Percentiles rank a stretch among this genome's conserved stretches.
Conservation (phyloP, 2,888 invertebrate genomes). For the Ennomos erosarius region DNA sequence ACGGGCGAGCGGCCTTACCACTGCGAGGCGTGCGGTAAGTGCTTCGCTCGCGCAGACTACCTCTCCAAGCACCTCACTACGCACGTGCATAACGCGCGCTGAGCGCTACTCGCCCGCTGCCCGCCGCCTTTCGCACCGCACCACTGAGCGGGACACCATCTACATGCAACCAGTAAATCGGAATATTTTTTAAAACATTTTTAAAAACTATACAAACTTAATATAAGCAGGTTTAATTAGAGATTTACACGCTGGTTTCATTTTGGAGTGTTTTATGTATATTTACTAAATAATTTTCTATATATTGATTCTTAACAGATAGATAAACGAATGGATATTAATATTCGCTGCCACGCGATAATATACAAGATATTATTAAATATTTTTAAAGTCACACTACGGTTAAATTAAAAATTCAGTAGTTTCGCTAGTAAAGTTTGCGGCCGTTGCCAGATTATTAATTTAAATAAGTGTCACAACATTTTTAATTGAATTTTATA, state of each 20-base stretch:
- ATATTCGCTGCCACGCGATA: slow-evolving; percentile 54
- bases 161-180: slow-evolving; percentile 62
- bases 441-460: slow-evolving; percentile 20
- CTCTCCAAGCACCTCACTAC: slow-evolving; percentile 96
- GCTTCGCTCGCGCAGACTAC: slow-evolving; percentile 95
- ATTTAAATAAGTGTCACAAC: slow-evolving; percentile 10
- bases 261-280: slow-evolving; percentile 77
- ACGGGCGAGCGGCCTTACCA: slow-evolving; percentile 96
- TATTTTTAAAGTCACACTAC: slow-evolving; percentile 49
- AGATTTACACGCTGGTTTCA: slow-evolving; percentile 74
- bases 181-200: slow-evolving; percentile 82
- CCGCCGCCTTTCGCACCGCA: slow-evolving; percentile 14
- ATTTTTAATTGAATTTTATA: slow-evolving; percentile 11
- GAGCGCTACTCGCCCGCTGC: slow-evolving; percentile 46
- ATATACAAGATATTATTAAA: slow-evolving; percentile 44
- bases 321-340: slow-evolving; percentile 40
- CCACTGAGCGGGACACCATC: slow-evolving; percentile 44
- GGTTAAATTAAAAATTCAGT: slow-evolving; percentile 24
- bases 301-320: slow-evolving; percentile 64
- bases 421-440: slow-evolving; percentile 28
- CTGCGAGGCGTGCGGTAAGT: slow-evolving; percentile 96
- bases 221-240: slow-evolving; percentile 79
- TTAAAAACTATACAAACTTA: slow-evolving; percentile 76
- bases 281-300: slow-evolving; percentile 70
- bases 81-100: slow-evolving; percentile 92